These are phyloP conservation scores for Pogona vitticeps DNA, from an alignment of 2,113 vertebrate genomes.

Conservation along the genomic window DNA sequence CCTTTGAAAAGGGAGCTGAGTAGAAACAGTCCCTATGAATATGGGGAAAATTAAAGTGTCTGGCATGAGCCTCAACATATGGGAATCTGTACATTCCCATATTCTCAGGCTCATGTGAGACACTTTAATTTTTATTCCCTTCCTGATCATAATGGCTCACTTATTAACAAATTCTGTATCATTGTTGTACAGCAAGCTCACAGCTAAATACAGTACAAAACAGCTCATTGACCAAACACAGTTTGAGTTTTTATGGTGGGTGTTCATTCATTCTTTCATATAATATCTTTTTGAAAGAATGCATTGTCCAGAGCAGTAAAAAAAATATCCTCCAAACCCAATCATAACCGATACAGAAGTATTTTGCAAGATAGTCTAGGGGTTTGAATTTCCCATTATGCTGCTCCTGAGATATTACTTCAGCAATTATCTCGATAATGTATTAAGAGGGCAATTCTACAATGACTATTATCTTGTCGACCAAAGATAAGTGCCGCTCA, in stretches of 20 bases:
- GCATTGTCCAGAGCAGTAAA: neutral
- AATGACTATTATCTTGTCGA: conserved; percentile 17
- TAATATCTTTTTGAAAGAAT: neutral
- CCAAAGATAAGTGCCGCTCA: neutral
- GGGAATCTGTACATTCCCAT: neutral
- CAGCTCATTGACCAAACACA: conserved; percentile 23
- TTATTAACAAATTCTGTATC: conserved; percentile 18
- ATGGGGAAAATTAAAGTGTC: neutral
- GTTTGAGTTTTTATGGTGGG: neutral
- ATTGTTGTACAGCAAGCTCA: conserved; percentile 6
- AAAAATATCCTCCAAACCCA: neutral
- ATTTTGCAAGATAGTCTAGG: conserved; percentile 1
- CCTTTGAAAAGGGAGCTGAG: neutral
- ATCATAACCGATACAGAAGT: conserved; percentile 17
- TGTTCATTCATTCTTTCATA: neutral
- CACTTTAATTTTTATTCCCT: neutral
- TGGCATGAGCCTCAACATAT: too few species aligned
- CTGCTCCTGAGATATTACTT: conserved; percentile 39
- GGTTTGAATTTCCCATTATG: conserved; percentile 23
- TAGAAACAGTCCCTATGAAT: neutral
- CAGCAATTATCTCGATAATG: conserved; percentile 41
- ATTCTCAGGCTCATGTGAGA: neutral
- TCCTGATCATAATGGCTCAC: conserved; percentile 21
- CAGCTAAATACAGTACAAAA: conserved; percentile 2
- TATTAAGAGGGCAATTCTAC: neutral